Percentiles rank a stretch among this genome's conserved stretches.
Conservation (phyloP, 2,888 invertebrate species). For the Sthenelais limicola region DNA sequence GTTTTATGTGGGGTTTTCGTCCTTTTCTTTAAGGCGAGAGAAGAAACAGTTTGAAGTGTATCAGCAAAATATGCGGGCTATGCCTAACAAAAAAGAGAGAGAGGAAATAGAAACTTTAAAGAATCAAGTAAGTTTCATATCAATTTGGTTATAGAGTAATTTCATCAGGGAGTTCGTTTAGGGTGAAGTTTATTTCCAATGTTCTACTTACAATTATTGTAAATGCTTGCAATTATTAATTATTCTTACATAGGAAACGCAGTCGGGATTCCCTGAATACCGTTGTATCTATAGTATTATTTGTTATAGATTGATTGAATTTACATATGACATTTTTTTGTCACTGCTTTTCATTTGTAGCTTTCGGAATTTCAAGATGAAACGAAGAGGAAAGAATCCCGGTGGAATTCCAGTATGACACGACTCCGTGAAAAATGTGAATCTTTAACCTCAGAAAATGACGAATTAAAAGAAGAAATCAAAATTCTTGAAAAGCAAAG, state of each 20-base stretch:
- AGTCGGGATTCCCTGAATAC: no score
- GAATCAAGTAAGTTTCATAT: constrained; percentile 58
- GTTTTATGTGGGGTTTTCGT: no score
- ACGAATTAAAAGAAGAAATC: constrained; percentile 68
- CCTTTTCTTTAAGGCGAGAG: constrained; percentile 62
- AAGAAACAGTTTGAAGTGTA: constrained; percentile 70
- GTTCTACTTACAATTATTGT: background rate
- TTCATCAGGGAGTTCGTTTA: background rate
- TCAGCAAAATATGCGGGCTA: constrained; percentile 65
- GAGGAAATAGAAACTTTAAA: constrained; percentile 70
- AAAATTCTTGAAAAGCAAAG: constrained; percentile 66
- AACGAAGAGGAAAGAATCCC: constrained; percentile 67
- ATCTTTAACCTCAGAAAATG: constrained; percentile 67
- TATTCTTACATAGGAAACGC: no score
- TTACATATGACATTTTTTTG: no score
- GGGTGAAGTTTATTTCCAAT: background rate
- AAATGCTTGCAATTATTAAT: no score
- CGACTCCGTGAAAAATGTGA: constrained; percentile 66
- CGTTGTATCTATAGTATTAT: no score
- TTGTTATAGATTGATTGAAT: no score
- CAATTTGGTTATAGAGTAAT: no score
- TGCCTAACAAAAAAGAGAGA: constrained; percentile 69
- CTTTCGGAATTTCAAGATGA: constrained; percentile 68
- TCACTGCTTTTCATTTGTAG: no score
- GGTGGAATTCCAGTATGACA: constrained; percentile 67